Evolutionary conservation across 2,888 invertebrate genomes (phyloP), one percentile per base, ranked within the genome.

Genomic region (Brachypalpus laphriformis): DNA sequence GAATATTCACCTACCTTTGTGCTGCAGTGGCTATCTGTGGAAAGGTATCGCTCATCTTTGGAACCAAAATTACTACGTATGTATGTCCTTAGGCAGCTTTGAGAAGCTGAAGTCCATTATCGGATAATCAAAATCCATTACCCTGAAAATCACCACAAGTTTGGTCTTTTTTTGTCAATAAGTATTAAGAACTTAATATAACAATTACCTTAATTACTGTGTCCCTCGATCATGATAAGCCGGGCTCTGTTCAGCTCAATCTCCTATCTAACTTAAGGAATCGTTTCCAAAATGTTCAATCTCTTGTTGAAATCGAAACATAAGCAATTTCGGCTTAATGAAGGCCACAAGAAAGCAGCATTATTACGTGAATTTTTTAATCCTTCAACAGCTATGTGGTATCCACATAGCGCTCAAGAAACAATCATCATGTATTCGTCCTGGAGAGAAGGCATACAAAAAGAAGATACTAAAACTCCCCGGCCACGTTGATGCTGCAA

Each of bases 401-500:
- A 40, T 8, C n/a, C 7, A 16, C 7, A 7, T 4, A 42, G 8
- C 14, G 1, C 20, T 4, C 34, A 14, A 51, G 57, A 25, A 6
- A 61, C 6, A 51, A 47, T 31, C 68, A 28, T 49, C 45, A 68
- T 20, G 40, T 59, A 68, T 20, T 11, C 28, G 16, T 42, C 31
- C 42, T 65, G 34, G 45, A 40, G 40, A 37, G 31, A 66, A 47
- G 14, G 20, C 31, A 31, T 4, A 31, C 6, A n/a, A 37, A 66
- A 57, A 72, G 63, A 22, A 57, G 57, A 57, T 31, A 47, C 8
- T 28, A 16, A 25, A 57, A 81, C 20, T 61, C 49, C 57, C 66
- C 74, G 71, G 85, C 81, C 85, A 85, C 85, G 85, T 85, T 71
- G 71, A 71, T 66, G 54, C 70, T 66, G 81, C 85, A 81, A 54